Base-by-base conservation (phyloP, 2,797 vertebrate species). In the Chaenodraco wilsoni region DNA sequence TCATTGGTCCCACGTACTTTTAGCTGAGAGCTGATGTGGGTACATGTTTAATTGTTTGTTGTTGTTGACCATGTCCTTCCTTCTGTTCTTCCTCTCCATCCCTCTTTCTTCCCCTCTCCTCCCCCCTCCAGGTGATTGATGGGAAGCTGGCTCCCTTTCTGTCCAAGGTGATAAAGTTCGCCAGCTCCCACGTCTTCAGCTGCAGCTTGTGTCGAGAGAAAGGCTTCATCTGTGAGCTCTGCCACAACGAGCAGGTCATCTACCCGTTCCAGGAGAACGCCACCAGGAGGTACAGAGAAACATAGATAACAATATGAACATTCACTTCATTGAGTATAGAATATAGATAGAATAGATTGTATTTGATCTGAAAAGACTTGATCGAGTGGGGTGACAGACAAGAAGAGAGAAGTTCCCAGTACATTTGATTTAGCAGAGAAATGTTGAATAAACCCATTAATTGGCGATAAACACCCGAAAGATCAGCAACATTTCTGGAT, bases 161-260 rank as follows among this genome's bases (percentile, higher is more conserved):
- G 88, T 95, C 96, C 70, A 99, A 99, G 88, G 96, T 99, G 76
- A 98, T 99, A 87, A 99, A 99, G 90, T 99, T 99, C 73, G 98
- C 98, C 88, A 96, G 96, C 76, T 94, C 96, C 9, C 98, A 99
- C 0, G 98, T 99, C 33, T 98, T 98, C 88, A 96, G 95, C 94
- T 99, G 98, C 94, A 98, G 97, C 69, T 94, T 98, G 73, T 99
- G 98, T 88, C 96, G 97, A 84, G 97, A 99, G 90, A 99, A 99
- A 84, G 98, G 98, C 58, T 99, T 99, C 94, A 96, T 99, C 93
- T 99, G 98, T 58, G 98, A 99, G 91, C 96, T 99, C 72, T 99
- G 98, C 87, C 98, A 97, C 79, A 96, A 96, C 2, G 94, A 95
- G 72, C 97, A 98, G 91, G 96, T 99, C 88, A 96, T 99, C 84